A percentile compares a stretch with the other conserved stretches of the same genome.
Evolutionary conservation across 2,888 invertebrate genomes (phyloP).

Genomic region (Drosophila fungiperda): DNA sequence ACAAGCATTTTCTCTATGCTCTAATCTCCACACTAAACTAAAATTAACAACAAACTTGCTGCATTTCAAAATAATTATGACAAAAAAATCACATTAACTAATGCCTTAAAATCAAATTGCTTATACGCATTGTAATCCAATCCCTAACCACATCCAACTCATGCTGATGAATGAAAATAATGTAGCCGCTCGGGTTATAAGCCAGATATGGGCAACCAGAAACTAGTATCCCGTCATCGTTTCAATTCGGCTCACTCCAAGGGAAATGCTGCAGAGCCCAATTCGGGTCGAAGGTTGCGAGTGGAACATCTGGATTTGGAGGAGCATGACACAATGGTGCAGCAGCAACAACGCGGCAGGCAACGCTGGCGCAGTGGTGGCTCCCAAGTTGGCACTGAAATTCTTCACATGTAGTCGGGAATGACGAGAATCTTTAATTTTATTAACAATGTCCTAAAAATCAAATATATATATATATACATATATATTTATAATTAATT

Average conservation of each 20-base stretch:
- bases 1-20: slow-evolving; percentile 47
- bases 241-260: neutral
- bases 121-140: slow-evolving; percentile 46
- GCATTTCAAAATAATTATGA: neutral
- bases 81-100: slow-evolving; percentile 13
- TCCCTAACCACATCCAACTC: slow-evolving; percentile 30
- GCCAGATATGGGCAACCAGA: slow-evolving; percentile 31
- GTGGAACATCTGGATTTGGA: slow-evolving; percentile 67
- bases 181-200: slow-evolving; percentile 54
- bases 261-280: neutral
- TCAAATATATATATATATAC: slow-evolving; percentile 17
- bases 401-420: slow-evolving; percentile 39
- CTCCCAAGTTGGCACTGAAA: slow-evolving; percentile 21
- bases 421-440: slow-evolving; percentile 11
- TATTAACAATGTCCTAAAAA: slow-evolving; percentile 15
- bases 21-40: slow-evolving; percentile 27
- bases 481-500: slow-evolving; percentile 5
- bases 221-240: neutral
- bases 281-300: slow-evolving; percentile 38
- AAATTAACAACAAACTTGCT: slow-evolving; percentile 28
- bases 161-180: slow-evolving; percentile 33
- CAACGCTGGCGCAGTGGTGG: slow-evolving; percentile 28
- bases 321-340: slow-evolving; percentile 37
- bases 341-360: slow-evolving; percentile 45
- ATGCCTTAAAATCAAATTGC: slow-evolving; percentile 19